Evolutionary conservation across 2,888 invertebrate genomes (phyloP).

Genomic region (Lasioglossum marginatum): DNA sequence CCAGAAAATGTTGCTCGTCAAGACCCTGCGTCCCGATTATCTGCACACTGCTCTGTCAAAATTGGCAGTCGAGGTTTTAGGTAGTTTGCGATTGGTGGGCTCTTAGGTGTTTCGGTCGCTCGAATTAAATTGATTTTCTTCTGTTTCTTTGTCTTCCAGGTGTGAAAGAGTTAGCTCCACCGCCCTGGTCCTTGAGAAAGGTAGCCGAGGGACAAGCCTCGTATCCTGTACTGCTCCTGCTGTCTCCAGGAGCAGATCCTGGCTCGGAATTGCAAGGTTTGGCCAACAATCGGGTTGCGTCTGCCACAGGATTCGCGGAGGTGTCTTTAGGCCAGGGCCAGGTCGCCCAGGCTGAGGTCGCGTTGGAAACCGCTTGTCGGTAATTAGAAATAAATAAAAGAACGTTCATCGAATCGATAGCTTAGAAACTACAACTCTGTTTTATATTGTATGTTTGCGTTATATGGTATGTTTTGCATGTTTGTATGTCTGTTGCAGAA

Average conservation of each 20-base stretch:
- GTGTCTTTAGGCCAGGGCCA: constrained; percentile 94
- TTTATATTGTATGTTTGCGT: no score
- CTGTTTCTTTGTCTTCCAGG: constrained; percentile 62
- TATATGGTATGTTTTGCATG: no score
- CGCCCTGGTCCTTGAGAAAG: constrained; percentile 86
- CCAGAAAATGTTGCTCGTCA: constrained; percentile 92
- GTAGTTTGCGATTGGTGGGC: constrained; percentile 78
- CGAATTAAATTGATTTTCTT: background rate
- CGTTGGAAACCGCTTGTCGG: constrained; percentile 85
- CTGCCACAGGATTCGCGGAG: constrained; percentile 82
- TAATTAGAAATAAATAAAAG: no score
- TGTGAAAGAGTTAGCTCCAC: constrained; percentile 86
- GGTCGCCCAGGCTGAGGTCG: constrained; percentile 85
- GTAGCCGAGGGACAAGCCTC: constrained; percentile 86
- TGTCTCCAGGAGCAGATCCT: constrained; percentile 96
- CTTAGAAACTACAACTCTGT: background rate
- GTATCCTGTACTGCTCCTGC: constrained; percentile 93
- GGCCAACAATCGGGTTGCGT: constrained; percentile 84
- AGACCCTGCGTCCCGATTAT: constrained; percentile 93
- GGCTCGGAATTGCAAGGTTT: constrained; percentile 91
- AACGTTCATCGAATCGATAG: background rate
- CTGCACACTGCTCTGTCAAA: constrained; percentile 91
- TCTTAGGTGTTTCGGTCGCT: background rate
- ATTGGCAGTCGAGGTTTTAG: constrained; percentile 89
- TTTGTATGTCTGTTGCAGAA: constrained; percentile 56